Conservation (phyloP, 2,888 invertebrate species). For the Athalia rosae region DNA sequence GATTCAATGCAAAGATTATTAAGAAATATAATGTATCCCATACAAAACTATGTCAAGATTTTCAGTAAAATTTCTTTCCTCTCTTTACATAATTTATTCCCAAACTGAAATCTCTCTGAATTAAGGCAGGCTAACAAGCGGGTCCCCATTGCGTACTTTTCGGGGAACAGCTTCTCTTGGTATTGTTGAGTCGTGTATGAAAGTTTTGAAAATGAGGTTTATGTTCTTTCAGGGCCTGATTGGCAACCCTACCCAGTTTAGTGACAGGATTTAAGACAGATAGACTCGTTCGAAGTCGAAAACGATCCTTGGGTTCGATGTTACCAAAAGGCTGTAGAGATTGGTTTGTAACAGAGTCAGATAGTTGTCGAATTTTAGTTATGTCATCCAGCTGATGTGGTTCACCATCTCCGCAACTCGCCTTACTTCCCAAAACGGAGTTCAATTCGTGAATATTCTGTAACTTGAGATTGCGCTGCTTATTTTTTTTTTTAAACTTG, state of each 20-base stretch:
- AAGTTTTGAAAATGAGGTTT: slow-evolving; percentile 2
- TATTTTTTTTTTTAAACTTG: slow-evolving; percentile 57
- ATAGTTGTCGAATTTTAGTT: background rate
- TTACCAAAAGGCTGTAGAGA: background rate
- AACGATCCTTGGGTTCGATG: background rate
- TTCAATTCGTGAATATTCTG: slow-evolving; percentile 13
- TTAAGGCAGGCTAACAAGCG: slow-evolving; percentile 48
- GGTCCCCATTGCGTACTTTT: slow-evolving; percentile 53
- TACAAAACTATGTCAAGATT: background rate
- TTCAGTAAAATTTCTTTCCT: background rate
- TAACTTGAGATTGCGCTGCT: slow-evolving; percentile 23
- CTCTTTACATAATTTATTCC: background rate
- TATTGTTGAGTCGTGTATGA: background rate
- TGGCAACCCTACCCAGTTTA: slow-evolving; percentile 23
- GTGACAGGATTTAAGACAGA: slow-evolving; percentile 4
- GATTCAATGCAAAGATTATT: too few species aligned
- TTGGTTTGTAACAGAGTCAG: background rate
- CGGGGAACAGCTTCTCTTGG: slow-evolving; percentile 50
- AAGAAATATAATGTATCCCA: background rate
- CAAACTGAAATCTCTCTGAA: background rate
- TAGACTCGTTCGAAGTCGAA: background rate
- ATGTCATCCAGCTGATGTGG: background rate
- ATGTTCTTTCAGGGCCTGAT: slow-evolving; percentile 14
- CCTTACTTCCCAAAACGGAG: slow-evolving; percentile 5
- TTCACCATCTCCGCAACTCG: background rate